Conservation (phyloP, 2,113 vertebrate species). For the Willisornis vidua region DNA sequence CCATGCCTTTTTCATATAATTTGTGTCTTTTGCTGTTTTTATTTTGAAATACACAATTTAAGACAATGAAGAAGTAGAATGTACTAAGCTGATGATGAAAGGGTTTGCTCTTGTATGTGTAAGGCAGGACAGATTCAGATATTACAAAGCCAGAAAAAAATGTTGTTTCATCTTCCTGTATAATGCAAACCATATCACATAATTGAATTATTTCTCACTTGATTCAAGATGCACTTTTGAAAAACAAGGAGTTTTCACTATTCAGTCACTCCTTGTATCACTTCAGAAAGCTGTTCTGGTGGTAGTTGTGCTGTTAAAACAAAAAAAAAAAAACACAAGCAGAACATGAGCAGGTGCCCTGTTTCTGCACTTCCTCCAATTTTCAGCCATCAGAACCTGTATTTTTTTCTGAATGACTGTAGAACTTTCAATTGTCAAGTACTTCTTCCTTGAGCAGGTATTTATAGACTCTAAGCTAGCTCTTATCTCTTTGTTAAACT, state of each 20-base stretch:
- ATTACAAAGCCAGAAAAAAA: neutral
- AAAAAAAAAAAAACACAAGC: neutral
- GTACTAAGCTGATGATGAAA: neutral
- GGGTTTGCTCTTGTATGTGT: neutral
- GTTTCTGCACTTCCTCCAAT: neutral
- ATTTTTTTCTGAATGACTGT: neutral
- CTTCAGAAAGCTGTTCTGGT: neutral
- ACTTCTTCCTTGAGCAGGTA: neutral
- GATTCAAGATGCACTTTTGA: neutral
- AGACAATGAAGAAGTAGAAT: neutral
- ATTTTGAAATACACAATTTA: neutral
- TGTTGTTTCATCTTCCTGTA: neutral
- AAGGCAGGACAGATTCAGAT: neutral
- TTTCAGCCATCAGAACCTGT: neutral
- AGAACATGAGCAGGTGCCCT: neutral
- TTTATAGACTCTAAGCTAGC: neutral
- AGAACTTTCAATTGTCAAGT: neutral
- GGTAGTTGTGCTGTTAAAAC: neutral
- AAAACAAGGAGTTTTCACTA: neutral
- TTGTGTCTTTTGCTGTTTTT: neutral
- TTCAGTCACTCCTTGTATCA: neutral
- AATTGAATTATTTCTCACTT: neutral
- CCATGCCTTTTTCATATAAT: neutral
- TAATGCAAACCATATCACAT: neutral
- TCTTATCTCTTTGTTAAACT: neutral